Conservation (phyloP, 2,888 invertebrate species). For the Meandrusa payeni region DNA sequence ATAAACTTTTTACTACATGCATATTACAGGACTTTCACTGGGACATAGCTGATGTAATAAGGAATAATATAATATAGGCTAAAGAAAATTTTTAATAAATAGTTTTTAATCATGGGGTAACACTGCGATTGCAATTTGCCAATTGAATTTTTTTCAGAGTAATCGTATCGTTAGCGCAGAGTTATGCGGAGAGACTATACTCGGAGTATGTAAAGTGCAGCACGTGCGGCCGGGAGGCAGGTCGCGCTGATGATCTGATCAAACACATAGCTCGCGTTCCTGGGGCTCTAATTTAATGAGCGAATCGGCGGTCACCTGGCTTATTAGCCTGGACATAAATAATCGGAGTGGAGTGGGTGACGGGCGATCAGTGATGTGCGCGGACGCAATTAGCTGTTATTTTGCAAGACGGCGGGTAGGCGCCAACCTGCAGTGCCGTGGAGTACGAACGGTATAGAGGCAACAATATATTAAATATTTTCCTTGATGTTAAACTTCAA, state of each 20-base stretch:
- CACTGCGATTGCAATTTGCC: too few species aligned
- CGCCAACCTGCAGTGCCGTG: slow-evolving; percentile 10
- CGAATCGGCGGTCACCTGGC: slow-evolving; percentile 25
- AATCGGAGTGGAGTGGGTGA: slow-evolving; percentile 24
- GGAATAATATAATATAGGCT: too few species aligned
- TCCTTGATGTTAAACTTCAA: not conserved
- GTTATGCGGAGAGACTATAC: too few species aligned
- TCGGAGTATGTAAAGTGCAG: not conserved
- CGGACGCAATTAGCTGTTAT: slow-evolving; percentile 26
- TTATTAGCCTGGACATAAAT: slow-evolving; percentile 29
- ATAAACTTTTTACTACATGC: too few species aligned
- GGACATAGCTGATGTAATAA: too few species aligned
- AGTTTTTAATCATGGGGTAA: too few species aligned
- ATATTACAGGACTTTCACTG: too few species aligned
- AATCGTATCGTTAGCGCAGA: too few species aligned
- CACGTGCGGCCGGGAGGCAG: slow-evolving; percentile 8
- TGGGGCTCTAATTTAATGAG: slow-evolving; percentile 25
- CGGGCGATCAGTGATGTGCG: slow-evolving; percentile 20
- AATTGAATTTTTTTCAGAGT: too few species aligned
- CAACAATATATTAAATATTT: too few species aligned
- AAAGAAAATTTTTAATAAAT: too few species aligned
- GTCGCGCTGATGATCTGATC: slow-evolving; percentile 24
- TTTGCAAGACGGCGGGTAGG: slow-evolving; percentile 22
- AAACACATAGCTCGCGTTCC: slow-evolving; percentile 26
- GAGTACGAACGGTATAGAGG: not conserved